Conservation (phyloP, 2,113 vertebrate genomes). For the Myiozetetes cayanensis region DNA sequence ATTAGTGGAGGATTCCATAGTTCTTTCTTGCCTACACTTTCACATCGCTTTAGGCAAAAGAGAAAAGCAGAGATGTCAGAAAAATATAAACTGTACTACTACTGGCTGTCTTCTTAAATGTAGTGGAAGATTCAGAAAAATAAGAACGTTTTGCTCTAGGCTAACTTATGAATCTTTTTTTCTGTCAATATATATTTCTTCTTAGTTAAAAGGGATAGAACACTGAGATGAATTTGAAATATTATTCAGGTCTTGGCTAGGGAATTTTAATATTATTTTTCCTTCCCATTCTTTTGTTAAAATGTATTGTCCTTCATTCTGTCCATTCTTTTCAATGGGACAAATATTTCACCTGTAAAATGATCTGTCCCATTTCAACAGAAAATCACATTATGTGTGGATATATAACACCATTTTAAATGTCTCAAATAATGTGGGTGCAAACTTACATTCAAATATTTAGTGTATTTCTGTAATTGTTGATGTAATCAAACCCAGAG, state of each 20-base stretch:
- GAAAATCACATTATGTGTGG: background rate
- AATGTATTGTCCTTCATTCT: background rate
- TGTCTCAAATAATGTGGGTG: background rate
- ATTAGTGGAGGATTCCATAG: background rate
- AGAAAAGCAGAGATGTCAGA: background rate
- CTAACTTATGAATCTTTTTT: background rate
- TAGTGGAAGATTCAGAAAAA: background rate
- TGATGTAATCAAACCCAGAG: background rate
- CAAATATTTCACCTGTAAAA: background rate
- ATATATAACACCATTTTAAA: background rate
- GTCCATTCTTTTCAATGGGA: background rate
- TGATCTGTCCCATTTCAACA: fast-evolving
- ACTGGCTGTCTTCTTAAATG: background rate
- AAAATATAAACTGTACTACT: background rate
- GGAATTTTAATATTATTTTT: background rate
- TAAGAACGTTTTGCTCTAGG: background rate
- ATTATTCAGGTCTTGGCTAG: background rate
- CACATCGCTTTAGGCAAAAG: background rate
- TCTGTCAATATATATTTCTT: background rate
- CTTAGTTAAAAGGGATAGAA: background rate
- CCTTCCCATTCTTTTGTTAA: background rate
- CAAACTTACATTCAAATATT: background rate
- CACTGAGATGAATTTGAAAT: background rate
- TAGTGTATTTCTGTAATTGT: background rate
- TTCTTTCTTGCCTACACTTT: background rate